Conservation (phyloP, 2,113 vertebrate genomes). For the Condylura cristata region DNA sequence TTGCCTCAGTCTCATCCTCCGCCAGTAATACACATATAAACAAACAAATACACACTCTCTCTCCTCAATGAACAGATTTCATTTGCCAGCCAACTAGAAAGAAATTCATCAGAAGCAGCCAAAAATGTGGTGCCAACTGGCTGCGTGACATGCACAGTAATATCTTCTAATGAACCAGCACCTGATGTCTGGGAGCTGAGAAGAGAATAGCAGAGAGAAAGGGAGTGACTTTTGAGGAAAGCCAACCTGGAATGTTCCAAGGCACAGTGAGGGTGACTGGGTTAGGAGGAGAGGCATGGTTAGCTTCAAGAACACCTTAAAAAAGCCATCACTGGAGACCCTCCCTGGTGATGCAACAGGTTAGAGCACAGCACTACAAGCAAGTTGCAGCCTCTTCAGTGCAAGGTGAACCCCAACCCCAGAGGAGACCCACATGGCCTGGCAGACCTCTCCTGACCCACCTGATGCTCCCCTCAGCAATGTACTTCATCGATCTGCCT, state of each 20-base stretch:
- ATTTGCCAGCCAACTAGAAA: conserved; percentile 53
- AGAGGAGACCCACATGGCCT: too few relatives aligned
- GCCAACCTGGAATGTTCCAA: neutral
- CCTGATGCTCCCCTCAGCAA: too few relatives aligned
- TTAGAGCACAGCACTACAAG: too few relatives aligned
- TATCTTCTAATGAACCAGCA: conserved; percentile 55
- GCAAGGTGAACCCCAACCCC: too few relatives aligned
- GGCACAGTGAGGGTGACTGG: neutral
- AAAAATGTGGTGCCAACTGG: conserved; percentile 66
- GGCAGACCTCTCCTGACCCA: too few relatives aligned
- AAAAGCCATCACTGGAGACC: too few relatives aligned
- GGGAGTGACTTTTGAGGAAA: neutral
- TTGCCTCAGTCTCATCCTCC: neutral
- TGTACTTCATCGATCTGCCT: too few relatives aligned
- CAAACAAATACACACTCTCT: neutral
- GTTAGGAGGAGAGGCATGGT: neutral
- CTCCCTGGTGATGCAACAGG: too few relatives aligned
- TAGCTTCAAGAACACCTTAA: neutral
- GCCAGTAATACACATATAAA: conserved; percentile 2
- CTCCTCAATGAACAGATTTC: conserved; percentile 60
- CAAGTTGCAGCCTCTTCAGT: too few relatives aligned
- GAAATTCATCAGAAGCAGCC: conserved; percentile 64
- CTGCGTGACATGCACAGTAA: conserved; percentile 50
- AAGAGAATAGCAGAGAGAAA: neutral
- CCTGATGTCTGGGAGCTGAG: neutral